Base-by-base conservation (phyloP, 1,140 invertebrate species). In the Trachymyrmex septentrionalis region DNA sequence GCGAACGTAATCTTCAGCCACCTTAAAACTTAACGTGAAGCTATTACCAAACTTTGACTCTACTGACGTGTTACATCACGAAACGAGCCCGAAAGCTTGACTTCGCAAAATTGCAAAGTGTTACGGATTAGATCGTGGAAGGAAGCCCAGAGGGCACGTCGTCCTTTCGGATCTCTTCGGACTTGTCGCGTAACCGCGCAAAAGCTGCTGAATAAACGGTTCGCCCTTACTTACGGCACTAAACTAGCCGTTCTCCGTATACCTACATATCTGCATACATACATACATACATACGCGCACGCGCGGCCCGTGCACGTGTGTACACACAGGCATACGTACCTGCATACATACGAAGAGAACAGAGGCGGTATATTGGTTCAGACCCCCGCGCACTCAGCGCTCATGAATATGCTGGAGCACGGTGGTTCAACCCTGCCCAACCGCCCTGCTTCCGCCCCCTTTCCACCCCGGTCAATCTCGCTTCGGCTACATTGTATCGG, bases 361-460 rank as follows among this genome's bases (percentile, higher is more conserved):
- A 84, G 80, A 84, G 80, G 63, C 69, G 85, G 86, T 93, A 92
- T 93, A 93, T 93, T 93, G 92, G 92, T 92, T 93, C 90, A 92
- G 92, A 92, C 93, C 87, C 66, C 86, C 90, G 93, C 93, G 91
- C 91, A 93, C 92, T 93, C 93, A 93, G 92, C 92, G 88, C 93
- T 93, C 93, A 93, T 93, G 93, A 93, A 93, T 93, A 93, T 93
- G 92, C 93, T 80, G 88, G 87, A 89, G 92, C 93, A 93, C 92
- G 93, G 92, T 90, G 91, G 92, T 92, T 92, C 89, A 89, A 89
- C 90, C 86, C 86, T 86, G 76, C 81, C 80, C 61, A 76, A 53
- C 88, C 81, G 30, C 59, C 82, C 84, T 66, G 59, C 71, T 71
- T 85, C 55, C 55, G 63, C 59, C 72, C 85, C 86, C 84, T 81